A percentile compares a stretch with the other conserved stretches of the same genome.
Conservation (phyloP, 2,888 invertebrate genomes). For the Drosophila pseudotalamancana region DNA sequence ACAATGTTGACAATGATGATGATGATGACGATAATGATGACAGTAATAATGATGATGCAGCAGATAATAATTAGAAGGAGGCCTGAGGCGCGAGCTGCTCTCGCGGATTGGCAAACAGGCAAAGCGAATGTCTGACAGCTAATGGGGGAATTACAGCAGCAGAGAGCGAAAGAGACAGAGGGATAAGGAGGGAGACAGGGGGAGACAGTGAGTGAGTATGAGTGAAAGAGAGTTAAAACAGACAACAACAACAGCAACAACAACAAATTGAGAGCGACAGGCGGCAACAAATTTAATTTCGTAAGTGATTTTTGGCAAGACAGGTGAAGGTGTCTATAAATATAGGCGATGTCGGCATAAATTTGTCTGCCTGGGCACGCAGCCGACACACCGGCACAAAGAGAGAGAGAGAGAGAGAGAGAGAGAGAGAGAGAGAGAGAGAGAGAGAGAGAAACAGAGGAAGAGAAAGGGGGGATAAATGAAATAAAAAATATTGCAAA, state of each 20-base stretch:
- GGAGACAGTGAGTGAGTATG: background rate
- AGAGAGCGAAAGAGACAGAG: background rate
- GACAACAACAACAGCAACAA: slow-evolving; percentile 15
- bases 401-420: background rate
- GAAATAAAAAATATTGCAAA: slow-evolving; percentile 17
- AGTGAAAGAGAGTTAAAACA: background rate
- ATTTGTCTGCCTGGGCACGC: slow-evolving; percentile 48
- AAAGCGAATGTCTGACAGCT: slow-evolving; percentile 27
- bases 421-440: background rate
- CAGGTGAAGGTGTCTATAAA: slow-evolving; percentile 73
- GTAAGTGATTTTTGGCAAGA: slow-evolving; percentile 72
- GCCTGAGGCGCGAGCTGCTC: slow-evolving; percentile 27
- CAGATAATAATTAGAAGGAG: slow-evolving; percentile 8
- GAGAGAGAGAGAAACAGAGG: background rate
- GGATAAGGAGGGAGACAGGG: background rate
- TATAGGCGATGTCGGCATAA: slow-evolving; percentile 68
- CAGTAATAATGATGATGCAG: background rate
- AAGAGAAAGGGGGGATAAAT: background rate
- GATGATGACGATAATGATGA: slow-evolving; percentile 6
- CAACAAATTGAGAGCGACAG: slow-evolving; percentile 19
- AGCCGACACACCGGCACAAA: background rate
- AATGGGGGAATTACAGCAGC: slow-evolving; percentile 29
- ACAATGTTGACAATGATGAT: background rate
- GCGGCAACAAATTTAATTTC: slow-evolving; percentile 70
- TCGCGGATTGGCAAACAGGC: slow-evolving; percentile 24